Evolutionary conservation across 2,888 invertebrate species (phyloP).

Genomic region (Diaphora mendica): DNA sequence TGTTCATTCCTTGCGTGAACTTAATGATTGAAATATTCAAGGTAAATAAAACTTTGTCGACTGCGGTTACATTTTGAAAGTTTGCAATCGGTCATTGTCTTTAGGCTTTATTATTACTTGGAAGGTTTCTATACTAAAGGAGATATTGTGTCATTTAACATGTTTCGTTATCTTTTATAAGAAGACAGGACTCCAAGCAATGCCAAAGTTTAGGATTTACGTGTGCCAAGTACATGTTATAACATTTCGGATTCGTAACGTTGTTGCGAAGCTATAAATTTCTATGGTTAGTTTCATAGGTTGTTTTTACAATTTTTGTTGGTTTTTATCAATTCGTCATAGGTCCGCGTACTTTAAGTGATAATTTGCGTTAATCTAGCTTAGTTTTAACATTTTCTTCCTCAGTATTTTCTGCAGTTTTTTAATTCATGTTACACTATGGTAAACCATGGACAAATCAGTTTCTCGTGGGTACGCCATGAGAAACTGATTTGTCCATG

Average conservation of each 20-base stretch:
- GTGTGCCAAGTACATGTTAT: constrained; percentile 37
- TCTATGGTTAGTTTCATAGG: background rate
- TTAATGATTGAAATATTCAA: constrained; percentile 2
- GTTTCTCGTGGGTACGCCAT: too few species aligned
- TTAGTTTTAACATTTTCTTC: too few species aligned
- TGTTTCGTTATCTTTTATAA: constrained; percentile 28
- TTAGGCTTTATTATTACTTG: constrained; percentile 37
- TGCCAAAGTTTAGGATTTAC: constrained; percentile 43
- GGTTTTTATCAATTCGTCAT: background rate
- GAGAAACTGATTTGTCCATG: too few species aligned
- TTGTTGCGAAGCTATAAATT: constrained; percentile 11
- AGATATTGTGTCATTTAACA: constrained; percentile 23
- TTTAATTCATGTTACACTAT: too few species aligned
- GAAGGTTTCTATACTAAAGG: constrained; percentile 26
- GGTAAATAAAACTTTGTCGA: background rate
- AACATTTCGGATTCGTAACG: constrained; percentile 21
- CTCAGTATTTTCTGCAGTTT: too few species aligned
- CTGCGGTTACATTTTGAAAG: constrained; percentile 18
- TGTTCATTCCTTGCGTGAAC: constrained; percentile 13
- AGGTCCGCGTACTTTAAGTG: background rate
- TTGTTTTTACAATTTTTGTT: background rate
- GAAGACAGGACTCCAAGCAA: constrained; percentile 21
- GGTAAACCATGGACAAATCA: too few species aligned
- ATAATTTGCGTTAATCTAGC: background rate
- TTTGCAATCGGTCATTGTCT: constrained; percentile 23